Conservation (phyloP, 2,113 vertebrate species). For the Synodontis membranacea region DNA sequence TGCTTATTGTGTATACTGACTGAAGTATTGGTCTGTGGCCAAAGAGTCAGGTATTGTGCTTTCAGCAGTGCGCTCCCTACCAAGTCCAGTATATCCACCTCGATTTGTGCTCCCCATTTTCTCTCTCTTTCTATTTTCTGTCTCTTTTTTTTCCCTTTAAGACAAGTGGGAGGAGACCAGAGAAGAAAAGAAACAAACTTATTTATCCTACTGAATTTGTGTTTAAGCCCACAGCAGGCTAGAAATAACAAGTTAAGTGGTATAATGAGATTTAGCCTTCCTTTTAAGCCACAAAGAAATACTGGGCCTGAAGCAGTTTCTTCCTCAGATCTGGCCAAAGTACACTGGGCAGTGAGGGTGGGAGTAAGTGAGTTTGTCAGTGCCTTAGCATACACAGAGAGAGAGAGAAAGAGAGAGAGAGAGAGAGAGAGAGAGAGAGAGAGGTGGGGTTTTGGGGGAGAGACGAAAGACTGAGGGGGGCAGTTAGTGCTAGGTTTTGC, state of each 20-base stretch:
- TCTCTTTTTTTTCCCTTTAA: background rate
- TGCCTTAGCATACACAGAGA: slow-evolving; percentile 11
- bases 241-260: slow-evolving; percentile 56
- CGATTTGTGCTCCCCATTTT: slow-evolving; percentile 39
- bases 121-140: background rate
- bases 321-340: slow-evolving; percentile 72
- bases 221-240: slow-evolving; percentile 52
- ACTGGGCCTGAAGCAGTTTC: slow-evolving; percentile 73
- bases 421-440: slow-evolving; percentile 25
- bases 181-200: slow-evolving; percentile 57
- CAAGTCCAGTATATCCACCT: slow-evolving; percentile 20
- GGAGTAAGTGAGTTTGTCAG: slow-evolving; percentile 28
- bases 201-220: slow-evolving; percentile 55
- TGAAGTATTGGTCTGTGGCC: background rate
- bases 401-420: slow-evolving; percentile 37
- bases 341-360: slow-evolving; percentile 57
- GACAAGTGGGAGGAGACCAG: slow-evolving; percentile 6
- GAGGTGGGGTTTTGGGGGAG: slow-evolving; percentile 38
- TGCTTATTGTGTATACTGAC: background rate
- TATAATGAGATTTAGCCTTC: slow-evolving; percentile 58
- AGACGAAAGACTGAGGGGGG: slow-evolving; percentile 51
- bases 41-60: background rate
- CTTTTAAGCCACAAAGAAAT: slow-evolving; percentile 68
- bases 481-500: slow-evolving; percentile 81
- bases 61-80: background rate